Percentiles rank a stretch among this genome's conserved stretches.
Conservation (phyloP, 2,888 invertebrate species). For the Eristalis intricaria region DNA sequence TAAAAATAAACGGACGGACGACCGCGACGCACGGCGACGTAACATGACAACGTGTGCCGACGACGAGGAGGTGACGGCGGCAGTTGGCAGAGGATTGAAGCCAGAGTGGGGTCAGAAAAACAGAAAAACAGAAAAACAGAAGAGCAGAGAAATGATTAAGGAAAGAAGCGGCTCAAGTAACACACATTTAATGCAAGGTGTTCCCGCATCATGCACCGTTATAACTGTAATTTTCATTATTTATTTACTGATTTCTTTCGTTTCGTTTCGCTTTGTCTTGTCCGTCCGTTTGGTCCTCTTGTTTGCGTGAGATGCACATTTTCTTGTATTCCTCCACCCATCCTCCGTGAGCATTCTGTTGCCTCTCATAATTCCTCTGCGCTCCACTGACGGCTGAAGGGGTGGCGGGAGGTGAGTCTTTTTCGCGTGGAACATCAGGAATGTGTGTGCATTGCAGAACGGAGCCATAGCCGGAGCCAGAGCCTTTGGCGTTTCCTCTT, state of each 20-base stretch:
- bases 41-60: background rate
- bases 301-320: slow-evolving; percentile 34
- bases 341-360: background rate
- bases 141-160: slow-evolving; percentile 56
- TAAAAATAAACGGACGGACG: slow-evolving; percentile 52
- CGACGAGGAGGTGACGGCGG: background rate
- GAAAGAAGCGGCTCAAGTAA: slow-evolving; percentile 73
- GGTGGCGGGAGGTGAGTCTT: background rate
- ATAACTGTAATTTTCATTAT: slow-evolving; percentile 74
- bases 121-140: no score
- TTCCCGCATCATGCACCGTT: slow-evolving; percentile 74
- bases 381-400: background rate
- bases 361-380: background rate
- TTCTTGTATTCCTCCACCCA: background rate
- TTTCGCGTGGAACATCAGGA: slow-evolving; percentile 29
- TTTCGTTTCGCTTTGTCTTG: background rate
- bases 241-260: slow-evolving; percentile 63
- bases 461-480: no score
- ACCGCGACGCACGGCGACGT: background rate
- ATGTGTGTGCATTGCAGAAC: slow-evolving; percentile 23
- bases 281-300: slow-evolving; percentile 1
- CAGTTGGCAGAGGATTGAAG: background rate
- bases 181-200: slow-evolving; percentile 74
- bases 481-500: slow-evolving; percentile 46
- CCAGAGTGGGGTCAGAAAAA: slow-evolving; percentile 1